phyloP scores from a whole-genome alignment of 2,797 vertebrate species.

The Urosaurus nigricauda region DNA sequence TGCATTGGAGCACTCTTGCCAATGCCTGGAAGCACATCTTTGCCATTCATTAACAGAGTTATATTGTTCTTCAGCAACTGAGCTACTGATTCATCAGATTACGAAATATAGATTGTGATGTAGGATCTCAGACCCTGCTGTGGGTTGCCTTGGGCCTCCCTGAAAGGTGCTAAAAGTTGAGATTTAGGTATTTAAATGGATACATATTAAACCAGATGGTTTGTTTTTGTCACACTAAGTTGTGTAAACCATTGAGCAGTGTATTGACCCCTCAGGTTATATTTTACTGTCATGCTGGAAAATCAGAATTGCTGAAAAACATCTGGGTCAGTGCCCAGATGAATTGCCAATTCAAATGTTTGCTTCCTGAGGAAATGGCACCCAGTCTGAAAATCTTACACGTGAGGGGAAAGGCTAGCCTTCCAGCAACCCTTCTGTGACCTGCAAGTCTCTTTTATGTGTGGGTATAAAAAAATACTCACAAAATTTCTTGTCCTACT shows the following conservation, averaged over 20 bases:
- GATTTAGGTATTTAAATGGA: background rate
- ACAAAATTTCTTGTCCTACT: too few species aligned
- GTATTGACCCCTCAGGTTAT: constrained; percentile 57
- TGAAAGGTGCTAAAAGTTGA: background rate
- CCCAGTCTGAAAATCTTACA: background rate
- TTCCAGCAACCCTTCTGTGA: background rate
- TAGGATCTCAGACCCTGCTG: background rate
- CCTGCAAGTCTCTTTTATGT: too few species aligned
- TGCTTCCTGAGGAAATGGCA: background rate
- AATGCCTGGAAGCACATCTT: too few species aligned
- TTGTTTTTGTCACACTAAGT: background rate
- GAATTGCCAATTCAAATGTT: background rate
- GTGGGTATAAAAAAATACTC: too few species aligned
- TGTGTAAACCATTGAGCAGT: background rate
- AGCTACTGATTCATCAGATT: too few species aligned
- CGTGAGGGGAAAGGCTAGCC: background rate
- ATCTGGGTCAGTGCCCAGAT: background rate
- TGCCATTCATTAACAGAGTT: too few species aligned
- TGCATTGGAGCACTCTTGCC: too few species aligned
- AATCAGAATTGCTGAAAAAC: constrained; percentile 6
- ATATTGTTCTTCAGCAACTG: too few species aligned
- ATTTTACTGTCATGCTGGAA: constrained; percentile 17
- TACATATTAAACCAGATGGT: background rate
- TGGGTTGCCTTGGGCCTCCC: background rate
- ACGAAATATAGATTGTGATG: too few species aligned